phyloP scores from a whole-genome alignment of 2,888 invertebrate genomes.

The Nomada lathburiana region DNA sequence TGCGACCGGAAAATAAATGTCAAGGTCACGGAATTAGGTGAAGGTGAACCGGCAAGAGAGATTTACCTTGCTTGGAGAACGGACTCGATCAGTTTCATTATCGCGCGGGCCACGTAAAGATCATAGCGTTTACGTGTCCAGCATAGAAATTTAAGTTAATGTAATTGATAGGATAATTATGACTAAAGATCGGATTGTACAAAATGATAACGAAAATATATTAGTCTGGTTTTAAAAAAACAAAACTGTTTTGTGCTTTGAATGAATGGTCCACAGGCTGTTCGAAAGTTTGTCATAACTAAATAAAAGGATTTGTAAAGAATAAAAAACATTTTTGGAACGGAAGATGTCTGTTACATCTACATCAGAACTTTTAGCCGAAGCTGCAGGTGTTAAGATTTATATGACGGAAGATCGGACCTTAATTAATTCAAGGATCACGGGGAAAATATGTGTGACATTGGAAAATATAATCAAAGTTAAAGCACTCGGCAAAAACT shows the following conservation, averaged over 20 bases:
- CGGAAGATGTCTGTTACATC: slow-evolving; percentile 44
- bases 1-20: slow-evolving; percentile 67
- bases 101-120: slow-evolving; percentile 29
- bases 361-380: slow-evolving; percentile 61
- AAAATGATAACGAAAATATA: slow-evolving; percentile 15
- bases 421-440: neutral
- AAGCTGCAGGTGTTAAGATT: slow-evolving; percentile 73
- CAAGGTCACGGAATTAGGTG: slow-evolving; percentile 75
- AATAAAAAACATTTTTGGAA: slow-evolving; percentile 1
- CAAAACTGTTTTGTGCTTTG: slow-evolving; percentile 25
- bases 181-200: neutral
- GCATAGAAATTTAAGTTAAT: slow-evolving; percentile 6
- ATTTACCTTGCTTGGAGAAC: slow-evolving; percentile 71
- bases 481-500: slow-evolving; percentile 80
- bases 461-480: slow-evolving; percentile 37
- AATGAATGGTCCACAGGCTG: neutral
- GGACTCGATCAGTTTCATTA: slow-evolving; percentile 42
- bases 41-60: slow-evolving; percentile 76
- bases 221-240: neutral
- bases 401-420: slow-evolving; percentile 60
- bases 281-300: slow-evolving; percentile 1
- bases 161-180: slow-evolving; percentile 18
- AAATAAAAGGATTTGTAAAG: neutral
- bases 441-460: slow-evolving; percentile 54
- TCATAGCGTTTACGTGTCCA: slow-evolving; percentile 12